These are phyloP conservation scores for Amphimallon solstitiale DNA, from an alignment of 2,888 invertebrate genomes.

Conservation along the genomic window DNA sequence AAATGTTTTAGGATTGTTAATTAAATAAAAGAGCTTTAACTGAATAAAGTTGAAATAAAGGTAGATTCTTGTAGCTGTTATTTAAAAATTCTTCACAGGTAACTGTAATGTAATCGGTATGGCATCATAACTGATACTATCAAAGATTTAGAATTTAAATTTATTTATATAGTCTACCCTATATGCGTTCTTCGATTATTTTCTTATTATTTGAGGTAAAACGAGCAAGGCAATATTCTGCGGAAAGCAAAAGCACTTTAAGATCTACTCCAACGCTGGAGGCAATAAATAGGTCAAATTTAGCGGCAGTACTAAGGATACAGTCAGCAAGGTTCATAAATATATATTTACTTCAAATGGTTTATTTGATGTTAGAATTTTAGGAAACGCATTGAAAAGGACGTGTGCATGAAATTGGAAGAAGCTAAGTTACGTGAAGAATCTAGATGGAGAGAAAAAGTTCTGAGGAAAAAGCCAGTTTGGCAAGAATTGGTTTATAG, in stretches of 20 bases:
- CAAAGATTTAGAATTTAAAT: too few species aligned
- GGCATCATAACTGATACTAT: too few species aligned
- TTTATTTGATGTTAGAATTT: conserved; percentile 31
- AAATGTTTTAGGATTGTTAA: too few species aligned
- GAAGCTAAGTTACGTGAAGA: conserved; percentile 71
- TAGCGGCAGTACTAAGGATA: conserved; percentile 74
- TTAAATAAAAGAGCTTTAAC: too few species aligned
- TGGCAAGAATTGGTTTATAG: conserved; percentile 75
- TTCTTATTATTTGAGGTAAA: conserved; percentile 15
- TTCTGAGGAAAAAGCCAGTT: conserved; percentile 73
- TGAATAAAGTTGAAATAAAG: too few species aligned
- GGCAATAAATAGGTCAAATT: conserved; percentile 69
- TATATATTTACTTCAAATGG: background rate
- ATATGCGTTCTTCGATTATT: too few species aligned
- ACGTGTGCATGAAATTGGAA: conserved; percentile 69
- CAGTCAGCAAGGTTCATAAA: conserved; percentile 66
- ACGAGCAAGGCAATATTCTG: conserved; percentile 50
- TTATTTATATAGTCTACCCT: too few species aligned
- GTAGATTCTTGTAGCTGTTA: too few species aligned
- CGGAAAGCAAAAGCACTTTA: conserved; percentile 55
- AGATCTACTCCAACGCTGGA: conserved; percentile 61
- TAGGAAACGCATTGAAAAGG: conserved; percentile 71
- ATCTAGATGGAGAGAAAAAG: conserved; percentile 68
- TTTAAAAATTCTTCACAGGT: too few species aligned
- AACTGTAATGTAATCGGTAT: too few species aligned